Evolutionary conservation across 2,113 vertebrate genomes (phyloP), one percentile per base, ranked within the genome.

Genomic region (Campylorhamphus procurvoides): DNA sequence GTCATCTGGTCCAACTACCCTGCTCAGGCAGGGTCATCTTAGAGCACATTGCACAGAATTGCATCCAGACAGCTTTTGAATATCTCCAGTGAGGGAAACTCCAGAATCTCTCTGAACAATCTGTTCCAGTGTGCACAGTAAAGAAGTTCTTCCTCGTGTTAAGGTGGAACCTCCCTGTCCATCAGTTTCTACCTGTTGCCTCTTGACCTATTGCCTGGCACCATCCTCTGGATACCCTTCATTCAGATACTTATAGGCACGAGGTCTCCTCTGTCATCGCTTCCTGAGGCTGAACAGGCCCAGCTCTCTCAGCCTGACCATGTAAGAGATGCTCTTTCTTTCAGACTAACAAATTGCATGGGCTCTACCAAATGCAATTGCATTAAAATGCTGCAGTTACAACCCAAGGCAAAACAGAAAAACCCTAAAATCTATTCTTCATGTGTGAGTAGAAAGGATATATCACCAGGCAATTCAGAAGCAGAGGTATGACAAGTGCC

Each of bases 401-500:
- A 58, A 53, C 10, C 16, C 7, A 44, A 56, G n/a, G 12, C 53
- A 73, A 40, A 71, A 76, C 67, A 72, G 8, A 7, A 58, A 87
- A 62, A 66, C 4, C 0, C 1, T 40, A 49, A 49, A 69, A 81
- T 2, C 5, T 40, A 14, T 37, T 39, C 22, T n/a, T 40, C 8
- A 1, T 18, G 12, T 71, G 8, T 28, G 40, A 89, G 24, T 14
- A 35, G 25, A 58, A 58, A 35, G 31, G 29, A 18, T 42, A 86
- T 89, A 56, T 76, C 67, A 42, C 8, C 3, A 19, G 5, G 25
- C 12, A 91, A 6, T n/a, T 59, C 20, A 35, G 68, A 79, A 78
- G 14, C 64, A 71, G 18, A 62, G 31, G 9, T 1, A 1, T 55
- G 49, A 58, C n/a, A 37, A 71, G 18, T 19, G 16, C 28, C 18